Evolutionary conservation across 2,113 vertebrate genomes (phyloP).

Genomic region (Xyrauchen texanus): DNA sequence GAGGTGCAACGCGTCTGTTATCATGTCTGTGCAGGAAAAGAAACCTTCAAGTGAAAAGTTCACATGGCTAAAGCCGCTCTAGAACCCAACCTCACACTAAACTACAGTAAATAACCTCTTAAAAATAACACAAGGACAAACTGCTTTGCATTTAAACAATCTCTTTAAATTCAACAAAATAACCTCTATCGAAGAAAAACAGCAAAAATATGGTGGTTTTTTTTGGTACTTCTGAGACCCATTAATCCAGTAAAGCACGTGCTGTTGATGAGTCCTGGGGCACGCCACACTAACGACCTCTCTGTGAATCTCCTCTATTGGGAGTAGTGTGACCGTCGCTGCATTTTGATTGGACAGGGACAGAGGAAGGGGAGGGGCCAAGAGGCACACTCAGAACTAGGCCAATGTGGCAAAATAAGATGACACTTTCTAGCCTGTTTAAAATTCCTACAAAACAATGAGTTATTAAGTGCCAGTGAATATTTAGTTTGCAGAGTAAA

Average conservation of each 20-base stretch:
- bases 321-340: neutral
- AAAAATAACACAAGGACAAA: conserved; percentile 66
- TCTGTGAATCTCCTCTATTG: neutral
- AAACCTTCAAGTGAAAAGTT: conserved; percentile 31
- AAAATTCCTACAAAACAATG: neutral
- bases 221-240: conserved; percentile 87
- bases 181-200: conserved; percentile 90
- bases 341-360: conserved; percentile 14
- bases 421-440: neutral
- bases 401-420: neutral
- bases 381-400: conserved; percentile 1
- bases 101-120: conserved; percentile 58
- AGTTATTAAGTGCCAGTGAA: neutral
- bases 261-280: neutral
- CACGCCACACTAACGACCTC: neutral
- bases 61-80: conserved; percentile 67
- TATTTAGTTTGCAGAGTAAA: neutral
- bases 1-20: conserved; percentile 59
- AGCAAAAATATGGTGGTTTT: conserved; percentile 83
- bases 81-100: conserved; percentile 66
- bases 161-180: conserved; percentile 84
- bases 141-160: conserved; percentile 88
- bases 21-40: conserved; percentile 71
- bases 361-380: neutral
- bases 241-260: conserved; percentile 58